phyloP scores from a whole-genome alignment of 2,797 vertebrate species.

The Australoheros facetus region DNA sequence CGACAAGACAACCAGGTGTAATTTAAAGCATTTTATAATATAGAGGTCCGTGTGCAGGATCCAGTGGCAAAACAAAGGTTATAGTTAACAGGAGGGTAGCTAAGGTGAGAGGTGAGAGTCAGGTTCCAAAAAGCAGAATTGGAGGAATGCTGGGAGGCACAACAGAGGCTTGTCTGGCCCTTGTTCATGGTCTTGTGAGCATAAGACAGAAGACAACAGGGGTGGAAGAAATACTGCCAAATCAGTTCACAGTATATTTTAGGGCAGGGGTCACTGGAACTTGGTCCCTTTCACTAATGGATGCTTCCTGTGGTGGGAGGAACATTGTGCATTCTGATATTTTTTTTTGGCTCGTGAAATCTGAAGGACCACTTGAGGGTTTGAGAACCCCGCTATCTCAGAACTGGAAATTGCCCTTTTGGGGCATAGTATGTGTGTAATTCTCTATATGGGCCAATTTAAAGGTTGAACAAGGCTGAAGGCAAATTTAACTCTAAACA shows the following conservation, averaged over 20 bases:
- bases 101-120: background rate
- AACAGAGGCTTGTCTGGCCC: background rate
- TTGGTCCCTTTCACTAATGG: constrained; percentile 9
- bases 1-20: background rate
- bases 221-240: background rate
- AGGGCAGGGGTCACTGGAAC: constrained; percentile 6
- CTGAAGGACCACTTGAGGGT: background rate
- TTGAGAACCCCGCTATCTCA: constrained; percentile 1
- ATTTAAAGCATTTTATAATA: background rate
- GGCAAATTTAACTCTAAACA: background rate
- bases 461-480: background rate
- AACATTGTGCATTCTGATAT: background rate
- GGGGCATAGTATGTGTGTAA: background rate
- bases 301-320: background rate
- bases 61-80: background rate
- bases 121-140: background rate
- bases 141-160: background rate
- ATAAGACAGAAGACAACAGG: background rate
- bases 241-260: background rate
- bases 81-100: background rate
- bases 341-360: constrained; percentile 1
- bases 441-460: background rate
- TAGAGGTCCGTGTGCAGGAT: too few species aligned
- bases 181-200: constrained; percentile 10
- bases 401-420: background rate